These are phyloP conservation scores for Gallinago solitaria DNA, from an alignment of 2,797 vertebrate genomes.

Conservation along the genomic window DNA sequence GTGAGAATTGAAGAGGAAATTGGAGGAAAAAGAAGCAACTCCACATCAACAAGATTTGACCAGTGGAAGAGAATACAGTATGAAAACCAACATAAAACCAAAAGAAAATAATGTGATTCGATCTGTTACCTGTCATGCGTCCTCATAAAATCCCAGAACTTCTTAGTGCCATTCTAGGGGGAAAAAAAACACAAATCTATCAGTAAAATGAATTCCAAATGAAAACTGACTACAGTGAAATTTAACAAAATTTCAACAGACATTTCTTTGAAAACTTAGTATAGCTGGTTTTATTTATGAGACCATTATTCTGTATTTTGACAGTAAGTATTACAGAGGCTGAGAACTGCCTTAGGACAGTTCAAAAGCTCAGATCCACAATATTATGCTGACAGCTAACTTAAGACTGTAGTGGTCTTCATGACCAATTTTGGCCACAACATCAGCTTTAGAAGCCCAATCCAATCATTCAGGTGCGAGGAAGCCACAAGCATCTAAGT, in stretches of 20 bases:
- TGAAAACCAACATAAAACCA: not conserved
- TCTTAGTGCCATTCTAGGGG: slow-evolving; percentile 87
- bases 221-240: not conserved
- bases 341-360: not conserved
- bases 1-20: not conserved
- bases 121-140: slow-evolving; percentile 89
- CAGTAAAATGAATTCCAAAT: not conserved
- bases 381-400: not conserved
- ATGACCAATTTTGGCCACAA: not conserved
- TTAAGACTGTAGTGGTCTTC: not conserved
- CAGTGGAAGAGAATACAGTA: not conserved
- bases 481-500: not conserved
- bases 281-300: not conserved
- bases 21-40: not conserved
- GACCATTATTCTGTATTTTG: not conserved
- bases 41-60: not conserved
- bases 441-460: not conserved
- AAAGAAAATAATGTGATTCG: not conserved
- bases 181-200: not conserved
- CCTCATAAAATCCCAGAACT: slow-evolving; percentile 92
- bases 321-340: not conserved
- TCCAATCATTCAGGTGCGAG: not conserved
- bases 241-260: not conserved
- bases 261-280: not conserved
- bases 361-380: not conserved